Evolutionary conservation across 2,113 vertebrate species (phyloP), one percentile per base, ranked within the genome.

Genomic region (Megaleporinus macrocephalus): DNA sequence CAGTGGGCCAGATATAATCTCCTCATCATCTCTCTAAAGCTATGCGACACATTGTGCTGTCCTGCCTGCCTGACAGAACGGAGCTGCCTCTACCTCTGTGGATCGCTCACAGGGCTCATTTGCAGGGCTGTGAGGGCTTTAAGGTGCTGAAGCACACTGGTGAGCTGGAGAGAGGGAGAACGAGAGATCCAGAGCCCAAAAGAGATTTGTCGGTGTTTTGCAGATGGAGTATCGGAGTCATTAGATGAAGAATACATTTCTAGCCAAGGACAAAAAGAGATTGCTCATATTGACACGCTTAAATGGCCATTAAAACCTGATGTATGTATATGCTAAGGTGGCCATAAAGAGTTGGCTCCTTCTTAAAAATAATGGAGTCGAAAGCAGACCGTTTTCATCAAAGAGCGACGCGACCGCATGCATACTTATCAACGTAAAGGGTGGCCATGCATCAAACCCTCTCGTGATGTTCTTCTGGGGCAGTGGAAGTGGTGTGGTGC

Each of bases 101-200:
- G 68, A 78, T 80, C 59, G 6, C 62, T 77, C 44, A 26, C 73
- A 30, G 26, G 65, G 49, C 63, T 83, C 68, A 65, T 83, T 81
- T 84, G 44, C 61, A 59, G 63, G n/a, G 73, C 66, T 72, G 72
- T 27, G 63, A 76, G 72, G 24, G 63, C n/a, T 47, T 65, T 74
- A 49, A 74, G 72, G 63, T 49, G 55, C 24, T 75, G 36, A 68
- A 10, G 16, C 71, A 41, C 27, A 65, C 22, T 5, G 44, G 72
- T 18, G 62, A 27, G 63, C 61, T 2, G 1, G 3, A 51, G 36
- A 18, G 69, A 62, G 7, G 0, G 71, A 41, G 49, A 49, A 24
- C 36, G 68, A 65, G n/a, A 30, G 73, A 18, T 51, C 24, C 7
- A 61, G 36, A 16, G 11, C 27, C 20, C 33, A 6, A 61, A 33